Percentiles rank a stretch among this genome's conserved stretches.
Evolutionary conservation across 2,113 vertebrate species (phyloP).

Genomic region (Neoarius graeffei): DNA sequence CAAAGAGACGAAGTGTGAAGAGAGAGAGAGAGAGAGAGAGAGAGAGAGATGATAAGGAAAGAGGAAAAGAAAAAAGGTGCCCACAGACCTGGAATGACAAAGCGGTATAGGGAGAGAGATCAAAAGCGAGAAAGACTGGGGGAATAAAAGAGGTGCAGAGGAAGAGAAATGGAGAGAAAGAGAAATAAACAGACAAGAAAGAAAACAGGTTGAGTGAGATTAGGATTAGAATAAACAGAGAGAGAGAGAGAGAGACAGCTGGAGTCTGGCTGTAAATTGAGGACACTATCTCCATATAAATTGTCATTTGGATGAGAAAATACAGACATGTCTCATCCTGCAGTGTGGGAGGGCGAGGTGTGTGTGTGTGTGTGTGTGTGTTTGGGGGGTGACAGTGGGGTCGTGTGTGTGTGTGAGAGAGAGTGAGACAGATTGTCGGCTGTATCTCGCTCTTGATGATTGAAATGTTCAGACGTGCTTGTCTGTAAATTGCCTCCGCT

Average conservation of each 20-base stretch:
- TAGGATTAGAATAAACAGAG: neutral
- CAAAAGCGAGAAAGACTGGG: neutral
- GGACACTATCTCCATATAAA: conserved; percentile 43
- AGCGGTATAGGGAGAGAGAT: neutral
- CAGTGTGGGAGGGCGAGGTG: neutral
- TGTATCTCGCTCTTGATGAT: conserved; percentile 47
- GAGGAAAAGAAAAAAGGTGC: neutral
- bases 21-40: neutral
- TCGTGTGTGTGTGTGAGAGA: neutral
- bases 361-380: conserved; percentile 16
- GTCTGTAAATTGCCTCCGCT: conserved; percentile 57
- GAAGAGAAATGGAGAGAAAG: neutral
- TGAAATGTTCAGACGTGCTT: conserved; percentile 58
- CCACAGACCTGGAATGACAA: too few relatives aligned
- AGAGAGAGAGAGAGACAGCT: neutral
- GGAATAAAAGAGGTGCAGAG: neutral
- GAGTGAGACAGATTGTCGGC: conserved; percentile 36
- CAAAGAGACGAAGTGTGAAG: neutral
- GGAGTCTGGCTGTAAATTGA: conserved; percentile 28
- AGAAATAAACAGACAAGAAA: neutral
- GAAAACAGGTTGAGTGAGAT: neutral
- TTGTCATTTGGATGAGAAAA: conserved; percentile 42
- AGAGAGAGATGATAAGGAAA: neutral
- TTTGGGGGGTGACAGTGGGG: conserved; percentile 15
- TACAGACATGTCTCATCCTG: conserved; percentile 36